Evolutionary conservation across 2,888 invertebrate genomes (phyloP).

Genomic region (Philopedon plagiatum): DNA sequence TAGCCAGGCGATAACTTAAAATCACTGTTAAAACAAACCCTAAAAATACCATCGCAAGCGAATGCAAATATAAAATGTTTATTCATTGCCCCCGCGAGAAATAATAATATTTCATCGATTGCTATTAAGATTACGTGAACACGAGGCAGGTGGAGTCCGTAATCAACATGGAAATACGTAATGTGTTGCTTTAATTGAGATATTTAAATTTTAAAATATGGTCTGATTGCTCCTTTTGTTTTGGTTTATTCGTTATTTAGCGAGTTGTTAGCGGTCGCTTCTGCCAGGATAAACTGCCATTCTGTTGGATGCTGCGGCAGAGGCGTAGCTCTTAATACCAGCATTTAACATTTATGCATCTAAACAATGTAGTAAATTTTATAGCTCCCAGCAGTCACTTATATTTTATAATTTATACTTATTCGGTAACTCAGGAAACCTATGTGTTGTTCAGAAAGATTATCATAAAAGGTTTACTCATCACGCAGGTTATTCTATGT

Average conservation of each 20-base stretch:
- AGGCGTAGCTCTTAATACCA: constrained; percentile 17
- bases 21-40: constrained; percentile 15
- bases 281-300: constrained; percentile 28
- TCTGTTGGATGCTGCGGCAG: constrained; percentile 29
- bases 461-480: too few species aligned
- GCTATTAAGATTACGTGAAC: constrained; percentile 57
- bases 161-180: constrained; percentile 67
- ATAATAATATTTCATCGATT: constrained; percentile 49
- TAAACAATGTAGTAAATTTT: constrained; percentile 8
- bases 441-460: too few species aligned
- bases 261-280: constrained; percentile 54
- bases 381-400: not conserved
- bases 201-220: constrained; percentile 68
- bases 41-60: constrained; percentile 20
- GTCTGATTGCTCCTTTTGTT: constrained; percentile 68
- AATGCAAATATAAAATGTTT: constrained; percentile 44
- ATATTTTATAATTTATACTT: not conserved
- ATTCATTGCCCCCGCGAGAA: constrained; percentile 44
- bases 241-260: constrained; percentile 66
- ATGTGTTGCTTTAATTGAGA: constrained; percentile 67
- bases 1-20: not conserved
- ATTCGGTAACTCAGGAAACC: not conserved
- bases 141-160: constrained; percentile 63
- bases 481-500: too few species aligned
- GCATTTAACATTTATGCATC: constrained; percentile 6